A percentile compares a stretch with the other conserved stretches of the same genome.
Evolutionary conservation across 2,797 vertebrate species (phyloP).

Genomic region (Enteromius treurensis): DNA sequence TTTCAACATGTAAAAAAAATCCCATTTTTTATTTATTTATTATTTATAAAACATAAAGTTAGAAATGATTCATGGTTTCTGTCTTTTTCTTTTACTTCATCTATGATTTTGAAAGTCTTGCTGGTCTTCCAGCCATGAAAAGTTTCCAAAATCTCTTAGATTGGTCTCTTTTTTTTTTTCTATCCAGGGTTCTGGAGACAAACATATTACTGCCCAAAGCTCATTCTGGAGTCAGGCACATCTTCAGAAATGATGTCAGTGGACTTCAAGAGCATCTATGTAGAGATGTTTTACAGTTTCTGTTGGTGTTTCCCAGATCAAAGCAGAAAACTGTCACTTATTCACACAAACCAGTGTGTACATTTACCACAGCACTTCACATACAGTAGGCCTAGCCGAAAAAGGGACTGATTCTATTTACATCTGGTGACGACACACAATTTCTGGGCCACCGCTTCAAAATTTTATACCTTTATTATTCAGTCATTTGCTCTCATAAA

Average conservation of each 20-base stretch:
- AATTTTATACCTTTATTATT: slow-evolving; percentile 25
- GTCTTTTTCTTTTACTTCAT: neutral
- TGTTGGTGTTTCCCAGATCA: neutral
- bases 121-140: neutral
- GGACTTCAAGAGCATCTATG: neutral
- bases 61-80: neutral
- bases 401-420: neutral
- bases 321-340: slow-evolving; percentile 12
- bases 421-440: neutral
- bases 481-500: slow-evolving; percentile 32
- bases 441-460: slow-evolving; percentile 2
- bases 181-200: neutral
- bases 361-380: neutral
- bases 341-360: neutral
- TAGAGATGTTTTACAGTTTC: neutral
- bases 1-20: too few species aligned
- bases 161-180: too few species aligned
- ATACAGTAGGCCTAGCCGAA: neutral
- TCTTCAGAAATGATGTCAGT: neutral
- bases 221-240: neutral
- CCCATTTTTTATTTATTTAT: too few species aligned
- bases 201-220: neutral
- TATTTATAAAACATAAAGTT: too few species aligned
- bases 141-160: neutral
- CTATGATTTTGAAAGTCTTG: neutral